Base-by-base conservation (phyloP, 2,797 vertebrate genomes). In the Glyptemys insculpta region DNA sequence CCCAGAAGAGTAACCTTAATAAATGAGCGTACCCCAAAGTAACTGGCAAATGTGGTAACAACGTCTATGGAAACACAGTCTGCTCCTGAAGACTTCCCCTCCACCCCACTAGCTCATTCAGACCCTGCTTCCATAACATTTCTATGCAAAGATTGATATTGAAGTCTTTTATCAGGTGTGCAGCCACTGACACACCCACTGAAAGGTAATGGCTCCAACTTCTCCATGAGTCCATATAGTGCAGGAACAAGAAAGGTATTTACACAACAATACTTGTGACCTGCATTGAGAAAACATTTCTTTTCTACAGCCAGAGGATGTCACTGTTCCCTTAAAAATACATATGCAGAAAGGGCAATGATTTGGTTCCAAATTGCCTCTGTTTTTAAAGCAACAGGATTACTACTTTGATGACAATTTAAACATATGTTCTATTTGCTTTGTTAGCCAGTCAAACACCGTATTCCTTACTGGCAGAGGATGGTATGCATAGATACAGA, bases 301-400 rank as follows among this genome's bases (percentile, higher is more conserved):
- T 92, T 0, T 5, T 44, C 68, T 23, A 7, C 18, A 79, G 91
- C 97, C 97, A 93, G 87, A 53, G 31, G 97, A 90, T 27, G 97
- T 92, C 95, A 31, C 91, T 68, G 81, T 91, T 86, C 0, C 27
- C 49, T 93, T 21, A 85, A 82, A 34, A 34, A 96, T 91, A 68
- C 62, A 65, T 31, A 47, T 49, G 8, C 10, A 34, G 31, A 14
- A 50, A 12, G 18, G 11, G 0, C 34, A 0, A 29, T 2, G 19
- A 15, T 41, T 1, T 4, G 4, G 27, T 27, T 25, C n/a, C 5
- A 3, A 0, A 23, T 37, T 0, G 2, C 1, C 6, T 18, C 0
- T 56, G 31, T 9, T 2, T 0, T 1, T 5, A 0, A 4, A 49
- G 1, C 19, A 21, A 3, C 1, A 29, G 2, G 9, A 4, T 91